Percentiles rank a stretch among this genome's conserved stretches.
Evolutionary conservation across 2,797 vertebrate genomes (phyloP).

Genomic region (Calcarius lapponicus): DNA sequence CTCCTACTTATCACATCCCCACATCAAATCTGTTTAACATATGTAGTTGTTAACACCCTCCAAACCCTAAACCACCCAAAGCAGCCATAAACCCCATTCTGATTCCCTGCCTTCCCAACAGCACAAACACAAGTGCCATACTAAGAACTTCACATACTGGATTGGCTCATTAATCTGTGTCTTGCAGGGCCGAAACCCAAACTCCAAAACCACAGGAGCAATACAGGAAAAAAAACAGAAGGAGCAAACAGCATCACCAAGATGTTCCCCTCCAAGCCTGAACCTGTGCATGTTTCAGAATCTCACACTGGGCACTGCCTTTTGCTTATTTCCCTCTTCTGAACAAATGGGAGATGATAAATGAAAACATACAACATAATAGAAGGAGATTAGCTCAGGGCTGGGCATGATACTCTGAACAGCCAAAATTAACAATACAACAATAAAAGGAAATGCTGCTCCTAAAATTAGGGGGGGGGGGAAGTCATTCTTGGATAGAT

Average conservation of each 20-base stretch:
- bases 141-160: not conserved
- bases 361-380: not conserved
- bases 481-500: fast-evolving
- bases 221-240: not conserved
- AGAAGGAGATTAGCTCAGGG: not conserved
- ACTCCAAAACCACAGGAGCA: not conserved
- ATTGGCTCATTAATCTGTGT: not conserved
- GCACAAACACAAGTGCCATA: not conserved
- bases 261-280: not conserved
- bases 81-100: not conserved
- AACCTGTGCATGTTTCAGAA: not conserved
- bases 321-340: not conserved
- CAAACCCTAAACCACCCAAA: not conserved
- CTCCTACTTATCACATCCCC: not conserved
- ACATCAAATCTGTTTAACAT: not conserved
- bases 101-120: not conserved
- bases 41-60: not conserved
- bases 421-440: not conserved
- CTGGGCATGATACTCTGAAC: not conserved
- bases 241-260: not conserved
- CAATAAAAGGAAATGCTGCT: not conserved
- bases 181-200: not conserved
- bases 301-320: not conserved
- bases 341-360: not conserved
- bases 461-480: not conserved